Evolutionary conservation across 2,888 invertebrate genomes (phyloP).

Genomic region (Paralinhomoeus sp.): DNA sequence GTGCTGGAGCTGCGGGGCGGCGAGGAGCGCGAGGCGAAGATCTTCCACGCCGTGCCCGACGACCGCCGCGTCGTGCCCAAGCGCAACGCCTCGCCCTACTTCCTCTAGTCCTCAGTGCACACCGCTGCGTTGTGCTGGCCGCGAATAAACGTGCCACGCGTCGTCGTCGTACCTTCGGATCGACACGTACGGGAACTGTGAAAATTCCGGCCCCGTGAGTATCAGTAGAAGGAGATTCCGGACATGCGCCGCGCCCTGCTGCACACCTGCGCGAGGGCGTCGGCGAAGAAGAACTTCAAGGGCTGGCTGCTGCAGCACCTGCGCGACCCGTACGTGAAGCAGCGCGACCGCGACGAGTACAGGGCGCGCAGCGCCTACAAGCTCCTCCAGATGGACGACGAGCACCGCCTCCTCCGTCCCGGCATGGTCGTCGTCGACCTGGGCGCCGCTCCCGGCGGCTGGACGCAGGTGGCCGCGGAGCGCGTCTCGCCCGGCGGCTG

Average conservation of each 20-base stretch:
- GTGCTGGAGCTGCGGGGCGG: conserved; percentile 62
- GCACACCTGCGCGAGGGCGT: no score
- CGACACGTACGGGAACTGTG: no score
- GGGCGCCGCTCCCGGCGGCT: conserved; percentile 96
- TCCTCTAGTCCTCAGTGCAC: no score
- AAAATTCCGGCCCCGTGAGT: no score
- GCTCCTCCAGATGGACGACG: conserved; percentile 82
- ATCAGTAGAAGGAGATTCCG: no score
- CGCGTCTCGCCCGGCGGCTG: conserved; percentile 90
- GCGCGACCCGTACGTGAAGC: conserved; percentile 3
- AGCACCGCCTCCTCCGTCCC: conserved; percentile 82
- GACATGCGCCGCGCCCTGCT: no score
- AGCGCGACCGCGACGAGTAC: conserved; percentile 29
- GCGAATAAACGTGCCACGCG: no score
- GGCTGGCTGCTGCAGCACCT: conserved; percentile 4
- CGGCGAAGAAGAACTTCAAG: neutral
- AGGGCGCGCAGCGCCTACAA: conserved; percentile 98
- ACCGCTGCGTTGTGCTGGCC: no score
- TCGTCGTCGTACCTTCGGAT: no score
- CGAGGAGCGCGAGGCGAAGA: conserved; percentile 46
- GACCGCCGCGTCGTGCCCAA: conserved; percentile 73
- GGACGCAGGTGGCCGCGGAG: conserved; percentile 85
- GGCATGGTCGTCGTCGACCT: conserved; percentile 88
- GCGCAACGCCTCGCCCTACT: conserved; percentile 80
- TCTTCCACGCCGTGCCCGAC: conserved; percentile 89